A percentile compares a stretch with the other conserved stretches of the same genome.
These are phyloP conservation scores for Rhyacophila brunnea DNA, from an alignment of 1,140 invertebrate genomes.

Conservation along the genomic window DNA sequence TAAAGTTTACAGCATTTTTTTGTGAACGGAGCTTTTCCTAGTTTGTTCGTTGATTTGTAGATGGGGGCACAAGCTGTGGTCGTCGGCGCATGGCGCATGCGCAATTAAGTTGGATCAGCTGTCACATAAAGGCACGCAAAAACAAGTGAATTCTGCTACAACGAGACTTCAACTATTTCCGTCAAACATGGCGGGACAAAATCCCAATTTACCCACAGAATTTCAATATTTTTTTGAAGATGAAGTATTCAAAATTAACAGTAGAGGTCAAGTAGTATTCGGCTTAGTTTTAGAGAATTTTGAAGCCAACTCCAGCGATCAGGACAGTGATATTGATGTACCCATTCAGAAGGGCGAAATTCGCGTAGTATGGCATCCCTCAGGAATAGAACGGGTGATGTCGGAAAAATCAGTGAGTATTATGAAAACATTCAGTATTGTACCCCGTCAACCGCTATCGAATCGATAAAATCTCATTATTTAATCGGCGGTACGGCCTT, in stretches of 20 bases:
- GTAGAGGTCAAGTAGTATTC: conserved; percentile 80
- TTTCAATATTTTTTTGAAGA: conserved; percentile 86
- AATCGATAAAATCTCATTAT: no score
- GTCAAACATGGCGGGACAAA: conserved; percentile 56
- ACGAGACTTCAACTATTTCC: conserved; percentile 51
- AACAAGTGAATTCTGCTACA: conserved; percentile 51
- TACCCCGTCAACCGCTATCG: no score
- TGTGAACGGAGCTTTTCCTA: no score
- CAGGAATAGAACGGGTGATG: conserved; percentile 69
- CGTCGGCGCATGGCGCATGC: conserved; percentile 45
- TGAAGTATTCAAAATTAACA: conserved; percentile 86
- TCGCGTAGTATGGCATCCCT: conserved; percentile 80
- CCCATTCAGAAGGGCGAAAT: conserved; percentile 78
- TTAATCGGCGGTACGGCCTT: no score
- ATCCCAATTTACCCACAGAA: conserved; percentile 54
- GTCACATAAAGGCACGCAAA: conserved; percentile 56
- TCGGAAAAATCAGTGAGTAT: conserved; percentile 69
- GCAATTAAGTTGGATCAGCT: conserved; percentile 54
- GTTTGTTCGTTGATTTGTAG: no score
- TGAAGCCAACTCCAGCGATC: conserved; percentile 79
- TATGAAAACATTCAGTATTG: not conserved
- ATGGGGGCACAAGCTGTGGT: no score
- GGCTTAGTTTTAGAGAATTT: conserved; percentile 90
- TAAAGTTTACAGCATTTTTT: no score
- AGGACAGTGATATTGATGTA: conserved; percentile 73